phyloP scores from a whole-genome alignment of 1,140 invertebrate genomes.

The Drosophila nigrodunni region DNA sequence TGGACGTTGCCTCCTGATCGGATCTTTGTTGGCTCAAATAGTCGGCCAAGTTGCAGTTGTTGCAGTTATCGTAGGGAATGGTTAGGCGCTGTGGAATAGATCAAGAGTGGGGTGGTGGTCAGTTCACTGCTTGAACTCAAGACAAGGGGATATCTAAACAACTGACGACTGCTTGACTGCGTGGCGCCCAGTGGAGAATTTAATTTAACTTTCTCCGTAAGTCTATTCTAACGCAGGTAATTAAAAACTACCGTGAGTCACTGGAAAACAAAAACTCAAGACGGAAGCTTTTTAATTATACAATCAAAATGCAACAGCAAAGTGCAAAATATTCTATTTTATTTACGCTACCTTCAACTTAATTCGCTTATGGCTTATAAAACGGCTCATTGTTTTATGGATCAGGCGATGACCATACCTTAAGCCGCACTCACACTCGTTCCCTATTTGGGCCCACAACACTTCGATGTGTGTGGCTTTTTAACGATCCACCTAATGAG shows the following conservation, averaged over 20 bases:
- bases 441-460: neutral
- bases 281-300: slow-evolving; percentile 56
- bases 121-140: slow-evolving; percentile 31
- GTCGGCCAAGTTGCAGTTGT: slow-evolving; percentile 75
- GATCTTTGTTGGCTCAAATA: slow-evolving; percentile 75
- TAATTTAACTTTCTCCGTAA: no score
- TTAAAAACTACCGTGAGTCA: slow-evolving; percentile 49
- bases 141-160: neutral
- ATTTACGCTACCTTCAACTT: slow-evolving; percentile 41
- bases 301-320: slow-evolving; percentile 66
- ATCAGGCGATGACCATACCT: neutral
- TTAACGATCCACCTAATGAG: slow-evolving; percentile 71
- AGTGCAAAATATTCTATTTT: slow-evolving; percentile 64
- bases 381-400: slow-evolving; percentile 56
- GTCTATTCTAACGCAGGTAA: neutral
- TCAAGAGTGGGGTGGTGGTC: slow-evolving; percentile 19
- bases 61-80: slow-evolving; percentile 67
- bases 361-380: slow-evolving; percentile 39
- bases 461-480: slow-evolving; percentile 69
- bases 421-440: neutral
- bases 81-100: slow-evolving; percentile 62
- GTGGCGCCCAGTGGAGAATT: slow-evolving; percentile 3
- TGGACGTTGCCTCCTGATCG: slow-evolving; percentile 52
- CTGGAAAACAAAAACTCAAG: slow-evolving; percentile 2
- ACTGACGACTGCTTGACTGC: neutral